These are phyloP conservation scores for Meiosimyza platycephala DNA, from an alignment of 2,888 invertebrate genomes.

Conservation along the genomic window DNA sequence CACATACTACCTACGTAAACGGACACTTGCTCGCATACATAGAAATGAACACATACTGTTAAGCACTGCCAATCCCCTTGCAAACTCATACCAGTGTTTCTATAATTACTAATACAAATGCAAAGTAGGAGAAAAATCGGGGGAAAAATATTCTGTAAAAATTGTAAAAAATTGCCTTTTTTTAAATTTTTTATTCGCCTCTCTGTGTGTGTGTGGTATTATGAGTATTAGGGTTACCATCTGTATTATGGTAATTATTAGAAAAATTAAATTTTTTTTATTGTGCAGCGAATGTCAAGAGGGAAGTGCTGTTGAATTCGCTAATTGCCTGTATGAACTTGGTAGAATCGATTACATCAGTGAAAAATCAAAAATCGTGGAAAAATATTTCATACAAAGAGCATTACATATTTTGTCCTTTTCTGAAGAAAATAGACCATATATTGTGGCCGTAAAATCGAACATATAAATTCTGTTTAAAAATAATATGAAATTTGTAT, in stretches of 20 bases:
- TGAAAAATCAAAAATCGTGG: too few relatives aligned
- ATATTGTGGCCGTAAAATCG: too few relatives aligned
- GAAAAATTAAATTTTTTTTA: too few relatives aligned
- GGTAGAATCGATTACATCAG: too few relatives aligned
- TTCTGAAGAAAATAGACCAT: too few relatives aligned
- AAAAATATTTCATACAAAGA: too few relatives aligned
- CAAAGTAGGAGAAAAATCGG: conserved; percentile 38
- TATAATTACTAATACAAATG: conserved; percentile 39
- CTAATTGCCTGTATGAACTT: too few relatives aligned
- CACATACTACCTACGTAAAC: conserved; percentile 27
- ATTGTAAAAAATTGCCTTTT: conserved; percentile 12
- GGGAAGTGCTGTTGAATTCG: too few relatives aligned
- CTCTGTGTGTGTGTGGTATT: neutral
- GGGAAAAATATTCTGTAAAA: conserved; percentile 14
- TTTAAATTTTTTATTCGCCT: conserved; percentile 25
- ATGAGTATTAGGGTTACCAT: neutral
- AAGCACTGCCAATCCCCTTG: neutral
- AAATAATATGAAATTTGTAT: too few relatives aligned
- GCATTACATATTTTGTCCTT: too few relatives aligned
- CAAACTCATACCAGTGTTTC: neutral
- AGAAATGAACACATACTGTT: neutral
- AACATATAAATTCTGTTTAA: too few relatives aligned
- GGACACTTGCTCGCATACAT: conserved; percentile 31
- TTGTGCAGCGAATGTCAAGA: too few relatives aligned
- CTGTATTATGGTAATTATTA: neutral